These are phyloP conservation scores for Conistra vaccinii DNA, from an alignment of 2,888 invertebrate genomes.

Conservation along the genomic window DNA sequence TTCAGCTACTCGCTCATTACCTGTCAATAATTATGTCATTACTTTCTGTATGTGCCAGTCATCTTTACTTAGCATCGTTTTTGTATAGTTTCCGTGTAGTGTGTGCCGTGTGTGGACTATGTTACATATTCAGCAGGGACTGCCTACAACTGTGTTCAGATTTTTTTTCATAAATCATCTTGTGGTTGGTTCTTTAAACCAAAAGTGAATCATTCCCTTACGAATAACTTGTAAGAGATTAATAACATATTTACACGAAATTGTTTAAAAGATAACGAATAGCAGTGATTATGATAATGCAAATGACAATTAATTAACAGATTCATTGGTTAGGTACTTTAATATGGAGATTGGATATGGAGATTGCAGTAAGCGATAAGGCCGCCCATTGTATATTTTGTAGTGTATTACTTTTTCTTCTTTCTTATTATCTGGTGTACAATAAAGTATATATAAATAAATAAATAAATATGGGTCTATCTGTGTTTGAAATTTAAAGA, in stretches of 20 bases:
- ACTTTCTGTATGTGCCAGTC: conserved; percentile 46
- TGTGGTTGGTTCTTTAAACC: not conserved
- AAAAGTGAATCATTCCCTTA: not conserved
- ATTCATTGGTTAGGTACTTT: too few relatives aligned
- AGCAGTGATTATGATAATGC: not conserved
- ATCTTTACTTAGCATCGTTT: conserved; percentile 30
- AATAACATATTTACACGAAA: not conserved
- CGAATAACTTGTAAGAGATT: not conserved
- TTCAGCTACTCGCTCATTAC: conserved; percentile 4
- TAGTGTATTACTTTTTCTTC: too few relatives aligned
- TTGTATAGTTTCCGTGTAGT: conserved; percentile 9
- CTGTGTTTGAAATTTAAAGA: not conserved
- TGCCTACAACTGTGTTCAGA: not conserved
- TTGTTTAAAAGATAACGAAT: not conserved
- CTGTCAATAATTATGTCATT: conserved; percentile 48
- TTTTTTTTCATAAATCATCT: not conserved
- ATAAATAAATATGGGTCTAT: too few relatives aligned
- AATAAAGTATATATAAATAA: too few relatives aligned
- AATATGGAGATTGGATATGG: too few relatives aligned
- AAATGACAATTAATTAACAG: not conserved
- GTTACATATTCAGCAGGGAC: not conserved
- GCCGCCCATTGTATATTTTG: too few relatives aligned
- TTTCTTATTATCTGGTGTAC: too few relatives aligned
- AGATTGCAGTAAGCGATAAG: too few relatives aligned
- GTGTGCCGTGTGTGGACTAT: not conserved